Conservation (phyloP, 2,113 vertebrate species). For the Gavialis gangeticus region DNA sequence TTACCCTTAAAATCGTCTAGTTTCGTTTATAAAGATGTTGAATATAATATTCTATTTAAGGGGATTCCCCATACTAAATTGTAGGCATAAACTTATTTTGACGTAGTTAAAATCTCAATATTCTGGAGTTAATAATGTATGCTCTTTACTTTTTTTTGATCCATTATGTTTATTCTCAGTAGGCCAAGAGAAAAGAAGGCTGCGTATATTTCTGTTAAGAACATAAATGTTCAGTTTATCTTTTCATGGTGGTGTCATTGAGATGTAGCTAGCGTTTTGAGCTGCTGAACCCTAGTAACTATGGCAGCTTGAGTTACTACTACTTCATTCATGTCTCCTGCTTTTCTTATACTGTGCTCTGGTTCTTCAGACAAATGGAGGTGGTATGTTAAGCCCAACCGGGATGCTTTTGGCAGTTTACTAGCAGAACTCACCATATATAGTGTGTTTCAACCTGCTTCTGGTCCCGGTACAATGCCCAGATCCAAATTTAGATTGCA, state of each 20-base stretch:
- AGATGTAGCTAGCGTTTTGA: accelerated
- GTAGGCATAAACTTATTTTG: not conserved
- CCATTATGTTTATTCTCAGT: not conserved
- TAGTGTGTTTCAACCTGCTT: not conserved
- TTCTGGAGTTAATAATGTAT: not conserved
- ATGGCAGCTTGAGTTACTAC: not conserved
- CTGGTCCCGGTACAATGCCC: not conserved
- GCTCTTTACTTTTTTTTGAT: not conserved
- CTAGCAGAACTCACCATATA: not conserved
- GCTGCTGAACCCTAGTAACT: not conserved
- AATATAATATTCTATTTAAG: not conserved
- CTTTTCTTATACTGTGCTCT: constrained; percentile 29
- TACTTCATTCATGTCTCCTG: not conserved
- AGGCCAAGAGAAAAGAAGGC: not conserved
- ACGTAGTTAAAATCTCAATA: not conserved
- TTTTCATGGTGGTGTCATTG: not conserved
- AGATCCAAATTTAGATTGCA: not conserved
- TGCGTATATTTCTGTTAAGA: not conserved
- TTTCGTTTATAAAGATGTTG: not conserved
- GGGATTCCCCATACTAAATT: not conserved
- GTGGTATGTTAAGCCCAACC: not conserved
- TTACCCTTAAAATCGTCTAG: not conserved
- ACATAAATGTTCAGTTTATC: not conserved
- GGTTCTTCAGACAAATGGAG: not conserved
- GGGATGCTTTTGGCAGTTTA: not conserved